Percentiles rank a stretch among this genome's conserved stretches.
Evolutionary conservation across 2,888 invertebrate species (phyloP).

Genomic region (Catonia carolina): DNA sequence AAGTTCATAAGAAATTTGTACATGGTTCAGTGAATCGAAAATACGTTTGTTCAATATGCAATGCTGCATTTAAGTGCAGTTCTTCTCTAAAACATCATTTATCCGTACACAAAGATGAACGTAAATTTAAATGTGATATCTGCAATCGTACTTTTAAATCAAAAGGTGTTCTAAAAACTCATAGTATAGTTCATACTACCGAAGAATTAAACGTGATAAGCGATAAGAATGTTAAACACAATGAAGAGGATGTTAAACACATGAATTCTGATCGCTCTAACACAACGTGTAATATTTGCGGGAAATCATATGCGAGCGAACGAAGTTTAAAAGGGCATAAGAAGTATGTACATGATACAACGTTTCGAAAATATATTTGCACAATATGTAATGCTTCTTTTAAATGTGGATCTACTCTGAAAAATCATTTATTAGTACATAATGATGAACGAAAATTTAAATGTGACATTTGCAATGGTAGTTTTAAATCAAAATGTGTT

Average conservation of each 20-base stretch:
- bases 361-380: slow-evolving; percentile 4
- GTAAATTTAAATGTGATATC: neutral
- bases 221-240: slow-evolving; percentile 1
- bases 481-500: too few relatives aligned
- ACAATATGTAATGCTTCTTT: neutral
- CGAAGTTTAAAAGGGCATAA: neutral
- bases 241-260: neutral
- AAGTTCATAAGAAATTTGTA: too few relatives aligned
- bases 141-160: too few relatives aligned
- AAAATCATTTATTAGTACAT: too few relatives aligned
- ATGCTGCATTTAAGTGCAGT: too few relatives aligned
- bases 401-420: too few relatives aligned
- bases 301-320: slow-evolving; percentile 1
- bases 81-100: neutral
- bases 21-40: neutral
- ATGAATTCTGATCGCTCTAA: neutral
- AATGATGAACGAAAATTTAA: too few relatives aligned
- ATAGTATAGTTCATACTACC: neutral
- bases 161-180: too few relatives aligned
- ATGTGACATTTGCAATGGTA: neutral
- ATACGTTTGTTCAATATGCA: neutral
- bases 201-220: neutral
- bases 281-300: slow-evolving; percentile 11
- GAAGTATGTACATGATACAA: neutral
- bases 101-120: slow-evolving; percentile 1